phyloP scores from a whole-genome alignment of 2,113 vertebrate genomes.

The Pangasianodon gigas region DNA sequence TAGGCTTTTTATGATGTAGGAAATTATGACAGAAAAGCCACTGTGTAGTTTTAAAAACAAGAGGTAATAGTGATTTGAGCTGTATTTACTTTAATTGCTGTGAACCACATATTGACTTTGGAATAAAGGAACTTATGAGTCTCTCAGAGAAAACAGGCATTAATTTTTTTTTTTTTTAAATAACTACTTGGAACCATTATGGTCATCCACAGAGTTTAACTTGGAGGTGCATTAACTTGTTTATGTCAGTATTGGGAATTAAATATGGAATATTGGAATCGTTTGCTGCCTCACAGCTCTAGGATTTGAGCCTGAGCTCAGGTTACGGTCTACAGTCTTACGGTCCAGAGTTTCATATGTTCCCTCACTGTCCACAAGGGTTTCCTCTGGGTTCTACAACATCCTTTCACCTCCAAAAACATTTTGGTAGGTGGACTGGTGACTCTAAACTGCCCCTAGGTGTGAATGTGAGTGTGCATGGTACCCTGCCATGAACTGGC shows the following conservation, averaged over 20 bases:
- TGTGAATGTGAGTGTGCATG: not conserved
- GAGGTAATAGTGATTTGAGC: not conserved
- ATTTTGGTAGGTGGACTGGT: not conserved
- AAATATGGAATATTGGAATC: not conserved
- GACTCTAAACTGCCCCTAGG: not conserved
- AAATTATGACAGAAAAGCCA: not conserved
- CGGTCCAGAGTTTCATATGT: not conserved
- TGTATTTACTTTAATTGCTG: not conserved
- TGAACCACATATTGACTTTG: conserved; percentile 24
- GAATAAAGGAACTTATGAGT: not conserved
- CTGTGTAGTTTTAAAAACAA: not conserved
- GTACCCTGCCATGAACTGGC: not conserved
- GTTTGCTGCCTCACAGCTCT: not conserved
- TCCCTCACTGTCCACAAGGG: not conserved
- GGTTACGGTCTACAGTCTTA: not conserved
- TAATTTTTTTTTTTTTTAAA: not conserved
- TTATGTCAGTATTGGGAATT: not conserved
- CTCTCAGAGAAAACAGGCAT: not conserved
- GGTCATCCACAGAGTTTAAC: not conserved
- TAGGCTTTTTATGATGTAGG: not conserved
- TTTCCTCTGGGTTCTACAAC: not conserved
- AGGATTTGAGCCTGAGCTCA: not conserved
- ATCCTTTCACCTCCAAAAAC: not conserved
- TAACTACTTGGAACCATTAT: not conserved
- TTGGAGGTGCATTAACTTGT: not conserved